A percentile compares a stretch with the other conserved stretches of the same genome.
Conservation (phyloP, 2,113 vertebrate species). For the Ceratotherium simum region DNA sequence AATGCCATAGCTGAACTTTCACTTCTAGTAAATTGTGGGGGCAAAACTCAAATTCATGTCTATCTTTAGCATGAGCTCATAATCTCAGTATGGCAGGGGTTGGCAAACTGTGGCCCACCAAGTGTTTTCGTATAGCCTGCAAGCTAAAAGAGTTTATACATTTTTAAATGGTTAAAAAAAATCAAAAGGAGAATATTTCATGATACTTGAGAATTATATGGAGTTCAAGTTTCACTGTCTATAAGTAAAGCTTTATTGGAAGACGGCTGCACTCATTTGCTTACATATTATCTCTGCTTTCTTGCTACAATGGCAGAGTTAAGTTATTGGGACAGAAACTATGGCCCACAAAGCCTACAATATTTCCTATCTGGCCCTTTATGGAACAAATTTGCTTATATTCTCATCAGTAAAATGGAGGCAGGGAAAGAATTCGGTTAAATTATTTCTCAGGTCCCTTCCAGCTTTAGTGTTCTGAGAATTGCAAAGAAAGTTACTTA, state of each 20-base stretch:
- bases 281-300: background rate
- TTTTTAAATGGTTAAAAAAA: background rate
- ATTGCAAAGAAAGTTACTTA: background rate
- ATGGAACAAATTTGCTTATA: background rate
- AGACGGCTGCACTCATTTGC: background rate
- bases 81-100: background rate
- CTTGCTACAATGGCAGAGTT: background rate
- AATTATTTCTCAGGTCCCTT: background rate
- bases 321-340: background rate
- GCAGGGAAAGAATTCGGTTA: background rate
- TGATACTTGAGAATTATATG: background rate
- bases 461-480: background rate
- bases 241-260: constrained; percentile 38
- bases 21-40: background rate
- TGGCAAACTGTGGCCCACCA: background rate
- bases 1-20: background rate
- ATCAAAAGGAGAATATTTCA: background rate
- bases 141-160: background rate
- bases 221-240: background rate
- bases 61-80: background rate
- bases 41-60: background rate
- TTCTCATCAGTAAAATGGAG: background rate
- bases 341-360: background rate
- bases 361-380: background rate
- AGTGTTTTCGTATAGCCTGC: background rate